Evolutionary conservation across 2,888 invertebrate species (phyloP).

Genomic region (Lasioglossum marginatum): DNA sequence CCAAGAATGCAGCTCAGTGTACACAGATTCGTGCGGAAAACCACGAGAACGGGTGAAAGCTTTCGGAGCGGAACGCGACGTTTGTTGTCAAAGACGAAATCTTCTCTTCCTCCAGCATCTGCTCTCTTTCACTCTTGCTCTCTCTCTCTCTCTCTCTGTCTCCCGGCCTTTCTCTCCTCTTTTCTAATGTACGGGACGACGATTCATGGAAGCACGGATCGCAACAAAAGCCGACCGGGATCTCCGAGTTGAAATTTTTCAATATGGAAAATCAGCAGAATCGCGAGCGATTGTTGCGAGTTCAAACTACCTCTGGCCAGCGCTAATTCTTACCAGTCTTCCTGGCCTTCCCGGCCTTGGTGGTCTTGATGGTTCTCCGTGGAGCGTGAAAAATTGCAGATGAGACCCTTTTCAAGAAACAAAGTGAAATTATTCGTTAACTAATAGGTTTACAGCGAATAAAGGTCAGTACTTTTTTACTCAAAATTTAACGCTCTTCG

Average conservation of each 20-base stretch:
- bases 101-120: conserved; percentile 22
- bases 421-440: too few relatives aligned
- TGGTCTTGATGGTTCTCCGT: too few relatives aligned
- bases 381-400: too few relatives aligned
- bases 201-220: conserved; percentile 45
- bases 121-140: background rate
- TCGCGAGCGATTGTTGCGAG: conserved; percentile 32
- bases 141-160: background rate
- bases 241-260: conserved; percentile 38
- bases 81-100: conserved; percentile 66
- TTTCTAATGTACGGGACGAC: conserved; percentile 45
- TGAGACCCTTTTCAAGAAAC: too few relatives aligned
- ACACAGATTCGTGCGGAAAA: conserved; percentile 55
- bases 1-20: conserved; percentile 47
- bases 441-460: too few relatives aligned
- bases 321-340: background rate
- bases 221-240: conserved; percentile 56
- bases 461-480: too few relatives aligned
- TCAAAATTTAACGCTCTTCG: too few relatives aligned
- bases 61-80: conserved; percentile 61
- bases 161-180: background rate
- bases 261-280: conserved; percentile 32
- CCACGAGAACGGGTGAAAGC: conserved; percentile 65
- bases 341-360: background rate
- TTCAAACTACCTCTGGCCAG: background rate